A percentile compares a stretch with the other conserved stretches of the same genome.
Evolutionary conservation across 1,140 invertebrate genomes (phyloP).

Genomic region (Araneus ventricosus): DNA sequence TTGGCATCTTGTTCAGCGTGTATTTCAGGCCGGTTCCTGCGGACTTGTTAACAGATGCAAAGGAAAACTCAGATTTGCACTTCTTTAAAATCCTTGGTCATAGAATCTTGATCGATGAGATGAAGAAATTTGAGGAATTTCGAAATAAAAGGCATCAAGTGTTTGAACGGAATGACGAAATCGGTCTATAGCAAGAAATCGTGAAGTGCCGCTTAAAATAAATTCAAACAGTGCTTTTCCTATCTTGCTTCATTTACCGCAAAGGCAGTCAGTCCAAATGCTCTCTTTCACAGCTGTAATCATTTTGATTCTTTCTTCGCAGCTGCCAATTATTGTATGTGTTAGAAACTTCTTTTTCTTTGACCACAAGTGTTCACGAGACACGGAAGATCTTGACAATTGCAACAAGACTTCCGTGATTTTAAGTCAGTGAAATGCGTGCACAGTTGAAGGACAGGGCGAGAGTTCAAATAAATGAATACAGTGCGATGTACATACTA

Average conservation of each 20-base stretch:
- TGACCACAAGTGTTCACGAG: background rate
- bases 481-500: background rate
- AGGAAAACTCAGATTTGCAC: background rate
- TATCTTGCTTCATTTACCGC: background rate
- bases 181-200: background rate
- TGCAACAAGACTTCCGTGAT: background rate
- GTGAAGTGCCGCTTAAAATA: background rate
- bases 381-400: background rate
- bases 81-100: background rate
- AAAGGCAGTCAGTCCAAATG: background rate
- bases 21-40: background rate
- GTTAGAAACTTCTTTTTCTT: background rate
- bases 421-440: background rate
- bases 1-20: conserved; percentile 35
- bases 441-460: background rate
- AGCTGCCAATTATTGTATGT: conserved; percentile 1
- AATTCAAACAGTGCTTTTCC: background rate
- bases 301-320: background rate
- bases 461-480: background rate
- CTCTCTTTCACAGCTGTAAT: background rate
- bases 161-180: no score
- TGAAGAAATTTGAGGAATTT: no score
- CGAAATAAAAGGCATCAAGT: no score
- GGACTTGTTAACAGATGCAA: background rate
- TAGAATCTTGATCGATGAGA: background rate